Conservation (phyloP, 2,888 invertebrate genomes). For the Apomyelois bistriatella region DNA sequence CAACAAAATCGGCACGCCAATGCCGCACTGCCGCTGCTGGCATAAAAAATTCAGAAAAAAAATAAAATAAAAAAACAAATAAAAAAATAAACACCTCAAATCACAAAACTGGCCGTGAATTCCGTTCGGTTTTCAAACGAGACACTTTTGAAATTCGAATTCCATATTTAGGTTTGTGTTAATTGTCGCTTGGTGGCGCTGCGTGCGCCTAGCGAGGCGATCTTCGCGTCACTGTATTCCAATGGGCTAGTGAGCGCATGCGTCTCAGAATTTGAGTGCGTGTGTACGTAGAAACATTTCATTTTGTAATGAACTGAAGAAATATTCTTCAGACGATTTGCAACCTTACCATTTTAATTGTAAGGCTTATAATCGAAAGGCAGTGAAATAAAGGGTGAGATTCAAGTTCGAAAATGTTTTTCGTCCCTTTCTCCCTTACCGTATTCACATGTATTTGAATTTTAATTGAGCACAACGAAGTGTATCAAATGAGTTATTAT, state of each 20-base stretch:
- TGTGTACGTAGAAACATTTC: slow-evolving; percentile 48
- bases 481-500: slow-evolving; percentile 8
- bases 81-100: slow-evolving; percentile 16
- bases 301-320: slow-evolving; percentile 62
- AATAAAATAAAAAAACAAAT: slow-evolving; percentile 32
- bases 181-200: slow-evolving; percentile 39
- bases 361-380: slow-evolving; percentile 27
- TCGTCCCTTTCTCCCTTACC: slow-evolving; percentile 37
- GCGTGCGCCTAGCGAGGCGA: slow-evolving; percentile 46
- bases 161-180: slow-evolving; percentile 45
- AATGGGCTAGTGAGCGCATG: slow-evolving; percentile 49
- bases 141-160: slow-evolving; percentile 55
- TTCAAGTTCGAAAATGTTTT: slow-evolving; percentile 38
- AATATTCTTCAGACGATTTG: slow-evolving; percentile 21
- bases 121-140: slow-evolving; percentile 17
- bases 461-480: slow-evolving; percentile 43
- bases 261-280: slow-evolving; percentile 39
- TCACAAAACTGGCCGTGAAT: slow-evolving; percentile 15
- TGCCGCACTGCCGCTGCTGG: slow-evolving; percentile 36
- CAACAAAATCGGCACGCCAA: slow-evolving; percentile 17
- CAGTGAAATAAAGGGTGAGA: slow-evolving; percentile 39
- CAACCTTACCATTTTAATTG: slow-evolving; percentile 17
- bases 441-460: slow-evolving; percentile 47
- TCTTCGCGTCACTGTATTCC: slow-evolving; percentile 49
- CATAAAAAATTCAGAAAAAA: slow-evolving; percentile 46